Evolutionary conservation across 2,113 vertebrate genomes (phyloP).

Genomic region (Cyanistes caeruleus): DNA sequence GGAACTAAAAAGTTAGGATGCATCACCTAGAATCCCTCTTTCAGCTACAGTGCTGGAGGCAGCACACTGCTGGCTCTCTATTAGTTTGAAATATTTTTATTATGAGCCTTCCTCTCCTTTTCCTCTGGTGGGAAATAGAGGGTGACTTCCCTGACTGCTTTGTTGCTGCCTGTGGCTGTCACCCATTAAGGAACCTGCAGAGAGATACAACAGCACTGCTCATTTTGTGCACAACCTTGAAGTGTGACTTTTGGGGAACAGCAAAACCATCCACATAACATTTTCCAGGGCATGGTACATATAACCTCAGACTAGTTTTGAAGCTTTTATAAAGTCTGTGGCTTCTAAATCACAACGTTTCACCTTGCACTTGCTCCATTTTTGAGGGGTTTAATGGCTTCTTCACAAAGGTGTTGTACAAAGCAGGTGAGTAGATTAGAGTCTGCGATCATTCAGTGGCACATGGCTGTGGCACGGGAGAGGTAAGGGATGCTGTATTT

Average conservation of each 20-base stretch:
- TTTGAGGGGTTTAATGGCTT: background rate
- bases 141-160: background rate
- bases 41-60: background rate
- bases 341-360: background rate
- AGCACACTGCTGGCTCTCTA: background rate
- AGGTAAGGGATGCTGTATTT: background rate
- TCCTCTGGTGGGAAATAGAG: background rate
- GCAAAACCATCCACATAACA: background rate
- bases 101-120: background rate
- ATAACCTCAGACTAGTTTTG: background rate
- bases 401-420: background rate
- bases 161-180: background rate
- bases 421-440: background rate
- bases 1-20: fast-evolving
- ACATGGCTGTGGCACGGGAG: background rate
- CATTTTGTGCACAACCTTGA: fast-evolving
- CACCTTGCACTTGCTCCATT: background rate
- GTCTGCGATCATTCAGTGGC: fast-evolving
- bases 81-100: background rate
- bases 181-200: fast-evolving
- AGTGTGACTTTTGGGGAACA: background rate
- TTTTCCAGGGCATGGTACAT: background rate
- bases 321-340: background rate
- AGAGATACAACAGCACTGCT: fast-evolving
- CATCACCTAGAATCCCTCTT: background rate